Base-by-base conservation (phyloP, 2,888 invertebrate species). In the Macaria liturata region DNA sequence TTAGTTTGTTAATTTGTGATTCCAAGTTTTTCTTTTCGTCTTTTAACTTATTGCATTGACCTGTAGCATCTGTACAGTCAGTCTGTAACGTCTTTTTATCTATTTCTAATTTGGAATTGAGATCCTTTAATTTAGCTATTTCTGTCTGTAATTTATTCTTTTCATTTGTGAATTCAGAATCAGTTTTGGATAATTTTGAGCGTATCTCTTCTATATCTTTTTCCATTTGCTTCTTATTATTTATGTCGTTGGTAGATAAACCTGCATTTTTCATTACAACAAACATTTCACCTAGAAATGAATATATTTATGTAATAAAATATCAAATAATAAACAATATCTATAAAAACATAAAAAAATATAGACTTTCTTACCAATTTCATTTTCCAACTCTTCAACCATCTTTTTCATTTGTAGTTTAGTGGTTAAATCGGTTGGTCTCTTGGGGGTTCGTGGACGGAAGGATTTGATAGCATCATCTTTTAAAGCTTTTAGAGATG, bases 361-460 rank as follows among this genome's bases (percentile, higher is more conserved):
- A n/a, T 42, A 8, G 42, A 4, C 42, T 49, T 37, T 49, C 59
- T 79, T 85, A 94, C 95, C 95, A 66, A 97, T 95, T 93, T 98
- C 98, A 75, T 94, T 96, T 85, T 98, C 98, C 68, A 98, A 90
- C 66, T 98, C 97, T 59, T 96, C 95, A 3, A 98, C 95, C 95
- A 97, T 96, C 73, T 94, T 96, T 70, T 95, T 96, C 72, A 97
- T 86, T 82, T 95, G 95, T 49, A 95, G 78, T 84, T 95, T 95
- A 1, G 95, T 94, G 34, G 95, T 95, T 51, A 94, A 84, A 73
- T 96, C 96, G 5, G 95, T 95, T 6, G 95, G 92, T 73, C 95
- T 95, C 75, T 96, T 96, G 3, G 95, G 94, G n/a, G 93, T 93
- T 68, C 96, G 93, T 32, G 94, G 93, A 67, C 95, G 95, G 69